Conservation (phyloP, 2,113 vertebrate genomes). For the Lucifuga dentata region DNA sequence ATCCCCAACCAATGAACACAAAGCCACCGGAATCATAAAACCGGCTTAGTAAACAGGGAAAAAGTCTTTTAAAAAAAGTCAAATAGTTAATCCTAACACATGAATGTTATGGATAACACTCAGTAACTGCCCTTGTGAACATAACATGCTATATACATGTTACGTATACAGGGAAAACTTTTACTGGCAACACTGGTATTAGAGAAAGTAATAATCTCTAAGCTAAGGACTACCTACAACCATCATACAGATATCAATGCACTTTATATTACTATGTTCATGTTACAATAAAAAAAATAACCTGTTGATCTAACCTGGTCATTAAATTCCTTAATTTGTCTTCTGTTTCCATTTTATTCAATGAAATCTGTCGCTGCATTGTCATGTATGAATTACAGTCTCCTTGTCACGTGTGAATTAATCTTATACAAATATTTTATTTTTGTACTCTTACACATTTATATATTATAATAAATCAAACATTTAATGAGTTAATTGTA, state of each 20-base stretch:
- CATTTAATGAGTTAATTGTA: slow-evolving; percentile 68
- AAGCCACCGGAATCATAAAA: slow-evolving; percentile 42
- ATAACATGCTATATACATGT: too few relatives aligned
- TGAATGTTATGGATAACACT: too few relatives aligned
- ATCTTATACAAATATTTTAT: slow-evolving; percentile 78
- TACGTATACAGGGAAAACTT: too few relatives aligned
- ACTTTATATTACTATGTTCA: slow-evolving; percentile 76
- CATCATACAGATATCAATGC: slow-evolving; percentile 71
- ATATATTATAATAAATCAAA: slow-evolving; percentile 54
- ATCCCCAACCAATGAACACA: slow-evolving; percentile 20
- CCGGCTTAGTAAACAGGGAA: background rate
- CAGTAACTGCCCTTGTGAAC: too few relatives aligned
- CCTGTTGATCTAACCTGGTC: slow-evolving; percentile 17
- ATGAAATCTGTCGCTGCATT: slow-evolving; percentile 56
- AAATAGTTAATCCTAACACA: too few relatives aligned
- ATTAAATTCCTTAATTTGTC: slow-evolving; percentile 43
- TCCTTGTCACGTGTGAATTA: slow-evolving; percentile 61
- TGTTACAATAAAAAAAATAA: slow-evolving; percentile 38
- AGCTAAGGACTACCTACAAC: slow-evolving; percentile 62
- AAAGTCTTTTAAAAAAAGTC: slow-evolving; percentile 5
- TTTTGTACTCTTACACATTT: slow-evolving; percentile 80
- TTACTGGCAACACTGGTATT: slow-evolving; percentile 1
- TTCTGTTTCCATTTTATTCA: slow-evolving; percentile 28
- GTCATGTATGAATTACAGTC: slow-evolving; percentile 34
- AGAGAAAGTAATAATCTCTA: slow-evolving; percentile 21